These are phyloP conservation scores for Pipra filicauda DNA, from an alignment of 2,113 vertebrate genomes.

Conservation along the genomic window DNA sequence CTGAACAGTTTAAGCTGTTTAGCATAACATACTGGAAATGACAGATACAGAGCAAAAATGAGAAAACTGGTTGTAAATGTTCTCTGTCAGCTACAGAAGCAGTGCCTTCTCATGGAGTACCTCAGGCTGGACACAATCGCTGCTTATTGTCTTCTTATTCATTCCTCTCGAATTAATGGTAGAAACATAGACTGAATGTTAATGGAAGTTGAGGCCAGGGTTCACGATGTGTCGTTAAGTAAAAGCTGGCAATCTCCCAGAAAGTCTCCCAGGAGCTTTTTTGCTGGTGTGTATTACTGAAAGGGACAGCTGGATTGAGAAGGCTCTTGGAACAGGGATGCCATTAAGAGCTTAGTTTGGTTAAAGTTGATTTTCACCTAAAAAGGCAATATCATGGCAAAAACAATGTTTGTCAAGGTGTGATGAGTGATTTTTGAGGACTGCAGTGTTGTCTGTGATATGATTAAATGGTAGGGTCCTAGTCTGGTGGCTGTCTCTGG, in stretches of 20 bases:
- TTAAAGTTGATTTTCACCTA: constrained; percentile 1
- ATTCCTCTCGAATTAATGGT: constrained; percentile 59
- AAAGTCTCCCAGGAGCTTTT: not conserved
- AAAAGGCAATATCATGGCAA: not conserved
- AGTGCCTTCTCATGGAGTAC: not conserved
- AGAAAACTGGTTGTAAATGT: rapidly evolving
- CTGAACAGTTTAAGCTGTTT: not conserved
- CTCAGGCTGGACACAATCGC: not conserved
- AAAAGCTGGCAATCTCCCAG: constrained; percentile 29
- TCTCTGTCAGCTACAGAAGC: not conserved
- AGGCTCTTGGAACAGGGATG: not conserved
- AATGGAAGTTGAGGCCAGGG: constrained; percentile 40
- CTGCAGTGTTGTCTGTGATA: not conserved
- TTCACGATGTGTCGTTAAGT: constrained; percentile 36
- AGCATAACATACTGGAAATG: not conserved
- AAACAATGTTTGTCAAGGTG: not conserved
- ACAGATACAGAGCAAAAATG: not conserved
- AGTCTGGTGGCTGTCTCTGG: not conserved
- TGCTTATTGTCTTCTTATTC: constrained; percentile 48
- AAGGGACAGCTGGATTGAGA: constrained; percentile 19
- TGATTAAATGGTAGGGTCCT: not conserved
- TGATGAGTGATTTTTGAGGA: not conserved
- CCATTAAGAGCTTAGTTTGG: not conserved
- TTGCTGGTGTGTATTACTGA: not conserved
- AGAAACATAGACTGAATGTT: constrained; percentile 52